Conservation (phyloP, 2,113 vertebrate species). For the Triplophysa siluroides region DNA sequence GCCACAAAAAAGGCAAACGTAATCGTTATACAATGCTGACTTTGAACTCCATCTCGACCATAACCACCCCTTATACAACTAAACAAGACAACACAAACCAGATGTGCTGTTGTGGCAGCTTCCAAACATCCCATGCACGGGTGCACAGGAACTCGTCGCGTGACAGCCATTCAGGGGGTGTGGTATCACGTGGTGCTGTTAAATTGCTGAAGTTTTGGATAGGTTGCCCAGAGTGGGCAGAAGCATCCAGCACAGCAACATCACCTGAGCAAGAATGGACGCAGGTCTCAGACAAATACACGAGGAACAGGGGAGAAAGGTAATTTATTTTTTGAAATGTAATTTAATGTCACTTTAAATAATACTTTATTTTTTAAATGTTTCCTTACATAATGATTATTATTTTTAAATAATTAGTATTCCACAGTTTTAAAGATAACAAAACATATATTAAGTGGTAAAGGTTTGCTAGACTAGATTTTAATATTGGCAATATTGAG, state of each 20-base stretch:
- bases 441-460: neutral
- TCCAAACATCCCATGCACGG: conserved; percentile 42
- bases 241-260: neutral
- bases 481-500: neutral
- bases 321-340: neutral
- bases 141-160: conserved; percentile 42
- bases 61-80: neutral
- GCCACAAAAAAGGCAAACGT: neutral
- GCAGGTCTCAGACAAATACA: conserved; percentile 62
- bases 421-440: neutral
- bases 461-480: neutral
- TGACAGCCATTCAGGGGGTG: conserved; percentile 63
- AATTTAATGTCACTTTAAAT: too few relatives aligned
- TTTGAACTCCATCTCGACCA: conserved; percentile 5
- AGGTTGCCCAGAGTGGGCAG: conserved; percentile 30
- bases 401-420: neutral
- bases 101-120: conserved; percentile 54
- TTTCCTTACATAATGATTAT: neutral
- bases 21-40: conserved; percentile 20
- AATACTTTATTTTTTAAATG: too few relatives aligned
- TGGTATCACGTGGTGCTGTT: conserved; percentile 66
- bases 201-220: conserved; percentile 50
- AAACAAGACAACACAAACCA: conserved; percentile 55
- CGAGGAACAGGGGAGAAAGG: conserved; percentile 52
- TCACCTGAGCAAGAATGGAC: conserved; percentile 67